phyloP scores from a whole-genome alignment of 2,888 invertebrate genomes.

The Drosophila formosana region DNA sequence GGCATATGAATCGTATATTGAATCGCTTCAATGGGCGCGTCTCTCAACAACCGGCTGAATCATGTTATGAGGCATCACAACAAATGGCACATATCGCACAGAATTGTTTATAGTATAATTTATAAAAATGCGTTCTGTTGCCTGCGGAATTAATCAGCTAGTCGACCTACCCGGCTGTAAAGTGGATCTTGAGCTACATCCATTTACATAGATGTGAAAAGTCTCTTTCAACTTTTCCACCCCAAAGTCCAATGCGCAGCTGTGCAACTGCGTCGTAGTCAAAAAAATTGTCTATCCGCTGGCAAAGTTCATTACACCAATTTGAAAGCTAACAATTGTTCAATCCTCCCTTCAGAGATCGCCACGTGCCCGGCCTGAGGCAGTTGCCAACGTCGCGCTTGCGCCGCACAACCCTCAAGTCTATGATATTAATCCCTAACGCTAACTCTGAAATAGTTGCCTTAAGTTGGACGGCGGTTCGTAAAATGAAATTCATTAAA shows the following conservation, averaged over 20 bases:
- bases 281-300: conserved; percentile 9
- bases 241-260: conserved; percentile 50
- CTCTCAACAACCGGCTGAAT: conserved; percentile 24
- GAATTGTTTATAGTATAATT: conserved; percentile 15
- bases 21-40: conserved; percentile 15
- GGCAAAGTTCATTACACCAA: conserved; percentile 57
- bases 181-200: background rate
- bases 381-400: conserved; percentile 41
- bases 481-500: conserved; percentile 51
- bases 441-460: conserved; percentile 3
- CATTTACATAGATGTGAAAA: background rate
- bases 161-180: background rate
- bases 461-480: background rate
- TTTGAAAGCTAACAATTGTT: conserved; percentile 60
- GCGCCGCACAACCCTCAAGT: conserved; percentile 58
- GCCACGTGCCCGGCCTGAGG: conserved; percentile 29
- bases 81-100: background rate
- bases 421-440: conserved; percentile 1
- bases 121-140: conserved; percentile 2
- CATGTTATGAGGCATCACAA: conserved; percentile 25
- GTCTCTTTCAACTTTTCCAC: conserved; percentile 33
- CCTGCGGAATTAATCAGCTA: background rate
- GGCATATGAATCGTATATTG: conserved; percentile 12
- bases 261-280: conserved; percentile 45
- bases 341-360: conserved; percentile 38